Evolutionary conservation across 2,113 vertebrate genomes (phyloP).

Genomic region (Amblyornis subalaris): DNA sequence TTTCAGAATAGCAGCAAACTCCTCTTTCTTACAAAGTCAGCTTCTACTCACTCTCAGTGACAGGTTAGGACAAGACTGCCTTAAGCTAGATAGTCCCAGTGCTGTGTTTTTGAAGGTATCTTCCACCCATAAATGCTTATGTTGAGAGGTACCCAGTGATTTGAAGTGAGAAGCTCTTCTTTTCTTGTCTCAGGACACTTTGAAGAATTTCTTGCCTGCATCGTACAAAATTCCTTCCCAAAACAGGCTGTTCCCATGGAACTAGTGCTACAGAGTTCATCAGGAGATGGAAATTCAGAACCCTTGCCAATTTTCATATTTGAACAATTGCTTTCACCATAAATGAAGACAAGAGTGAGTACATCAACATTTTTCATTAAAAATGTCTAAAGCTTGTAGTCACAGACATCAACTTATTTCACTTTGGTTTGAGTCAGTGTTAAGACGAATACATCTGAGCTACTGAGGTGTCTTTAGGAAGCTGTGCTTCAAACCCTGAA

Average conservation of each 20-base stretch:
- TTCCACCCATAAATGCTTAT: neutral
- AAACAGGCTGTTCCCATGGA: neutral
- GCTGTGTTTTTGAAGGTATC: neutral
- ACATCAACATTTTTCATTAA: neutral
- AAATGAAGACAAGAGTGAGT: neutral
- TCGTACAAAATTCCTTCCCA: neutral
- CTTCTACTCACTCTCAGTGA: neutral
- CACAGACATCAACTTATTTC: neutral
- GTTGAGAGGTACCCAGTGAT: rapidly evolving
- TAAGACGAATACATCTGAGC: neutral
- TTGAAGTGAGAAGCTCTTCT: neutral
- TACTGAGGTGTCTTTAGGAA: neutral
- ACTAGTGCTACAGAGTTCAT: neutral
- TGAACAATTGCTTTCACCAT: neutral
- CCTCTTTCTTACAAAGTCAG: neutral
- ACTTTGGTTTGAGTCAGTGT: neutral
- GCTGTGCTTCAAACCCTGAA: neutral
- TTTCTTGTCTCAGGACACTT: neutral
- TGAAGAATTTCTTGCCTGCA: neutral
- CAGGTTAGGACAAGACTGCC: neutral
- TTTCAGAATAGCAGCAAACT: neutral
- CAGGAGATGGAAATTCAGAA: neutral
- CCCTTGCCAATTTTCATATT: neutral
- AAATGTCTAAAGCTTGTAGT: neutral
- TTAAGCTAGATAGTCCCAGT: neutral